These are phyloP conservation scores for Eupithecia exiguata DNA, from an alignment of 2,888 invertebrate species.

Conservation along the genomic window DNA sequence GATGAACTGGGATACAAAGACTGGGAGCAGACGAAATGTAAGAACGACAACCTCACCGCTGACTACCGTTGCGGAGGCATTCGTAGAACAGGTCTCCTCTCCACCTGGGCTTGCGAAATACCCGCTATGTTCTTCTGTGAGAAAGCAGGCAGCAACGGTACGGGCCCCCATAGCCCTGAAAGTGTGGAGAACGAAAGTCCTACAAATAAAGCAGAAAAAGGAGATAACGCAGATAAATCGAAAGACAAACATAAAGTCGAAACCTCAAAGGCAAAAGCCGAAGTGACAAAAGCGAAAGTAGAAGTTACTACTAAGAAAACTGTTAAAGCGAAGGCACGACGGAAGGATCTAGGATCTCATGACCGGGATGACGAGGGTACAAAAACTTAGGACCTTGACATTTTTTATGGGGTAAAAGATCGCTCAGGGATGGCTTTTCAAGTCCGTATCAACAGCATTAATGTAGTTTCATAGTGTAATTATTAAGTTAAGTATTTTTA, in stretches of 20 bases:
- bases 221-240: not conserved
- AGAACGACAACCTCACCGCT: conserved; percentile 31
- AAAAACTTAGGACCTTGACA: not conserved
- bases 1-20: conserved; percentile 48
- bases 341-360: not conserved
- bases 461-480: not conserved
- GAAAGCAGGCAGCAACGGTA: conserved; percentile 47
- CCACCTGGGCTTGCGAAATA: conserved; percentile 47
- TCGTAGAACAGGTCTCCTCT: conserved; percentile 54
- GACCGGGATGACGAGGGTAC: not conserved
- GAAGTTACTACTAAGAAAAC: not conserved
- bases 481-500: not conserved
- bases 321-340: not conserved
- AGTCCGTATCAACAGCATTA: not conserved
- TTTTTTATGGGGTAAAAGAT: not conserved
- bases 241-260: not conserved
- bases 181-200: not conserved
- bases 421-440: not conserved
- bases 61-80: conserved; percentile 57
- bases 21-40: conserved; percentile 53
- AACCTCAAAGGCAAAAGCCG: not conserved
- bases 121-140: conserved; percentile 64
- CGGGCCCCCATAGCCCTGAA: not conserved
- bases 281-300: not conserved
- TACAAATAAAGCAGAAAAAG: not conserved